Conservation (phyloP, 2,888 invertebrate species). For the Odontocolon sp. region DNA sequence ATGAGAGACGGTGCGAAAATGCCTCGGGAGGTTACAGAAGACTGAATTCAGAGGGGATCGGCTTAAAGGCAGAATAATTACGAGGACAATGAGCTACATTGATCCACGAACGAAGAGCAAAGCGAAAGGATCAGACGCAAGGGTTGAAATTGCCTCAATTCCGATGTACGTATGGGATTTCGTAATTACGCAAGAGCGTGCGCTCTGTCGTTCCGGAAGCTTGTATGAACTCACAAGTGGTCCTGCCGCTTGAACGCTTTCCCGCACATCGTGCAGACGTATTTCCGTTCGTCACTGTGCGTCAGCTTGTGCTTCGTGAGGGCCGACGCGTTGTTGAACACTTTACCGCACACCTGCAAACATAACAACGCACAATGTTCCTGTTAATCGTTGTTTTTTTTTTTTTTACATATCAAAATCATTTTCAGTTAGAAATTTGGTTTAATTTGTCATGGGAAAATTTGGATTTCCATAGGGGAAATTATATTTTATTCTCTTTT, state of each 20-base stretch:
- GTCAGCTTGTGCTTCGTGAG: slow-evolving; percentile 98
- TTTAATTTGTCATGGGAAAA: too few relatives aligned
- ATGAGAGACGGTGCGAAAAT: neutral
- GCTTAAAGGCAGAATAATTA: slow-evolving; percentile 1
- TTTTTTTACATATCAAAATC: too few relatives aligned
- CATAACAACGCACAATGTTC: slow-evolving; percentile 51
- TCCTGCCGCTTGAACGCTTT: slow-evolving; percentile 99
- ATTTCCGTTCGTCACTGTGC: slow-evolving; percentile 98
- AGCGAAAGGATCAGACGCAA: neutral
- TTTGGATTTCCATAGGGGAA: too few relatives aligned
- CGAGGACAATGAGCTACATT: slow-evolving; percentile 18
- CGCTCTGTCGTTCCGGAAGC: neutral
- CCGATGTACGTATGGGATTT: slow-evolving; percentile 6
- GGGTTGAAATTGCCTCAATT: slow-evolving; percentile 4
- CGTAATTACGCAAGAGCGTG: slow-evolving; percentile 38
- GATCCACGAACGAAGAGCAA: neutral
- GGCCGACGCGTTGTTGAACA: slow-evolving; percentile 98
- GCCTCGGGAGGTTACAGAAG: neutral
- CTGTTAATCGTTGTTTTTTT: too few relatives aligned
- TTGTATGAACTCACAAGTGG: slow-evolving; percentile 92
- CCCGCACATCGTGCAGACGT: slow-evolving; percentile 96
- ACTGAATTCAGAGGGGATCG: neutral
- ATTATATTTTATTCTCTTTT: neutral
- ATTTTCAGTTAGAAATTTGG: neutral
- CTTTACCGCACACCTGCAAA: slow-evolving; percentile 94